Percentiles rank a stretch among this genome's conserved stretches.
Evolutionary conservation across 2,888 invertebrate genomes (phyloP).

Genomic region (Drosophila neotestacea): DNA sequence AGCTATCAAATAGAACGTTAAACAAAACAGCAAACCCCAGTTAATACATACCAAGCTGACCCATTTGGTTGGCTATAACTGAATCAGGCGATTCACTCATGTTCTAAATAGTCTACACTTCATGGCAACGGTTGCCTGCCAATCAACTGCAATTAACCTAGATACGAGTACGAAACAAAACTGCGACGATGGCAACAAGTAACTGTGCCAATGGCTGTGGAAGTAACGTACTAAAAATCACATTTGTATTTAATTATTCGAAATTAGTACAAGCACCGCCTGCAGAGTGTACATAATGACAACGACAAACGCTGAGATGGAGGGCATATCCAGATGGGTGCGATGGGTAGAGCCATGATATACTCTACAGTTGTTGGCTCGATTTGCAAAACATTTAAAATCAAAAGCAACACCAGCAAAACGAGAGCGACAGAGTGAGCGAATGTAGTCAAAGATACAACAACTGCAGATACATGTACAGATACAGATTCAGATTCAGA

Average conservation of each 20-base stretch:
- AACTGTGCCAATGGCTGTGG: conserved; percentile 20
- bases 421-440: not conserved
- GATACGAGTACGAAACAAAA: conserved; percentile 28
- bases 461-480: not conserved
- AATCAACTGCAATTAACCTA: conserved; percentile 71
- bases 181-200: conserved; percentile 54
- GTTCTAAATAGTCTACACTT: conserved; percentile 34
- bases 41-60: conserved; percentile 29
- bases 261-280: conserved; percentile 57
- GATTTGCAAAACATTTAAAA: conserved; percentile 42
- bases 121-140: conserved; percentile 53
- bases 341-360: not conserved
- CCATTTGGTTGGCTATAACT: conserved; percentile 44
- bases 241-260: conserved; percentile 69
- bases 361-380: conserved; percentile 14
- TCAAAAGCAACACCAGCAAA: not conserved
- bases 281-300: conserved; percentile 38
- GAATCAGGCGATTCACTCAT: conserved; percentile 37
- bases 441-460: conserved; percentile 1
- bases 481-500: conserved; percentile 4
- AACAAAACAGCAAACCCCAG: not conserved
- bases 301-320: conserved; percentile 12
- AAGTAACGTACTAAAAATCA: conserved; percentile 57
- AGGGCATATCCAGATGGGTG: not conserved
- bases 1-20: conserved; percentile 15